Percentiles rank a stretch among this genome's conserved stretches.
Conservation (phyloP, 2,888 invertebrate genomes). For the Hartigia nigra region DNA sequence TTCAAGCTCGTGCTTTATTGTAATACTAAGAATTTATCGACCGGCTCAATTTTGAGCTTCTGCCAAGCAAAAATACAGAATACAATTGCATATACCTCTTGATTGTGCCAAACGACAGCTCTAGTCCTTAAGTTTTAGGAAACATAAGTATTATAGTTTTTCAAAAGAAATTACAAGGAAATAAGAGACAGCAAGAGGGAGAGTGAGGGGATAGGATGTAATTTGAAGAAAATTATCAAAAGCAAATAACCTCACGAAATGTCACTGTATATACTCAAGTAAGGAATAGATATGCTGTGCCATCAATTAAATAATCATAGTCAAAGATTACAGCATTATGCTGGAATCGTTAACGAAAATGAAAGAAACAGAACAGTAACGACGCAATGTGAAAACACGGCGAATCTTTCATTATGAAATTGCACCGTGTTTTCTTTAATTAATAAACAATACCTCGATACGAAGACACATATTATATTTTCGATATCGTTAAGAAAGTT, state of each 20-base stretch:
- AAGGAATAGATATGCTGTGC: slow-evolving; percentile 81
- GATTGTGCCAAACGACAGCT: slow-evolving; percentile 43
- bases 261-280: neutral
- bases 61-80: slow-evolving; percentile 12
- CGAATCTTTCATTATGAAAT: neutral
- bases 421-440: neutral
- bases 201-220: neutral
- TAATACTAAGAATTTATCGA: neutral
- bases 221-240: neutral
- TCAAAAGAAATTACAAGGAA: neutral
- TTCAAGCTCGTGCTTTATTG: neutral
- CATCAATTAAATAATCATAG: slow-evolving; percentile 86
- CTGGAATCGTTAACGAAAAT: slow-evolving; percentile 67
- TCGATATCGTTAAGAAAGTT: neutral
- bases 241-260: neutral
- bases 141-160: slow-evolving; percentile 22
- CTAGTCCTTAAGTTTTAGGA: slow-evolving; percentile 34
- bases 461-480: neutral
- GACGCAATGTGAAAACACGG: neutral
- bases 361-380: neutral
- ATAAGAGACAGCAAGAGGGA: neutral
- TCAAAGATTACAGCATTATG: slow-evolving; percentile 85
- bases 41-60: neutral
- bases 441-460: neutral
- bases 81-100: slow-evolving; percentile 44